A percentile compares a stretch with the other conserved stretches of the same genome.
Conservation (phyloP, 2,113 vertebrate genomes). For the Rhabdomys dilectus region DNA sequence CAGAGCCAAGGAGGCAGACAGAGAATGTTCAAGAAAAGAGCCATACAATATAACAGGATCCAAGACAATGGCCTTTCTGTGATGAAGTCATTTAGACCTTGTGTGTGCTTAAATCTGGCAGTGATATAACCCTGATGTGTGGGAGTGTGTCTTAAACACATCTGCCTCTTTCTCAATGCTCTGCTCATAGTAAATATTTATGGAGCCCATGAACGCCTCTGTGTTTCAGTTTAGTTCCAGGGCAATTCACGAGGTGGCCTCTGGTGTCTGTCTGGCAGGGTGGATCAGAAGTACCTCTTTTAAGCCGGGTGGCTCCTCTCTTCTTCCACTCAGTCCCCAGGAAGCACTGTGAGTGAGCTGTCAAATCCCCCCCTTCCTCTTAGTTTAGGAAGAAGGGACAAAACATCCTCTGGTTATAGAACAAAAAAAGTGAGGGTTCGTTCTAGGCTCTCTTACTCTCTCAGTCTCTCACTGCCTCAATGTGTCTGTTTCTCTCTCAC, state of each 20-base stretch:
- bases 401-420: neutral
- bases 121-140: neutral
- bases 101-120: neutral
- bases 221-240: neutral
- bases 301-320: neutral
- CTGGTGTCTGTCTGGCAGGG: neutral
- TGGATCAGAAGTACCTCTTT: neutral
- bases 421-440: neutral
- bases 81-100: neutral
- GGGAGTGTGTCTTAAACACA: neutral
- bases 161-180: neutral
- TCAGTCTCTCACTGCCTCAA: neutral
- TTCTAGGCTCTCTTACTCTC: neutral
- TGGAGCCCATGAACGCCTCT: neutral
- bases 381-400: accelerated
- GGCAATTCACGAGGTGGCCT: neutral
- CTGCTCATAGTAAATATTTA: too few species aligned
- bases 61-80: neutral
- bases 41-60: accelerated
- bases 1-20: accelerated
- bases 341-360: neutral
- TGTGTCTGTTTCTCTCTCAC: neutral
- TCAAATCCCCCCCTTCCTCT: neutral
- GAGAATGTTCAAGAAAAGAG: neutral
- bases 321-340: neutral